Conservation (phyloP, 2,797 vertebrate species). For the Phrynocephalus guinanensis region DNA sequence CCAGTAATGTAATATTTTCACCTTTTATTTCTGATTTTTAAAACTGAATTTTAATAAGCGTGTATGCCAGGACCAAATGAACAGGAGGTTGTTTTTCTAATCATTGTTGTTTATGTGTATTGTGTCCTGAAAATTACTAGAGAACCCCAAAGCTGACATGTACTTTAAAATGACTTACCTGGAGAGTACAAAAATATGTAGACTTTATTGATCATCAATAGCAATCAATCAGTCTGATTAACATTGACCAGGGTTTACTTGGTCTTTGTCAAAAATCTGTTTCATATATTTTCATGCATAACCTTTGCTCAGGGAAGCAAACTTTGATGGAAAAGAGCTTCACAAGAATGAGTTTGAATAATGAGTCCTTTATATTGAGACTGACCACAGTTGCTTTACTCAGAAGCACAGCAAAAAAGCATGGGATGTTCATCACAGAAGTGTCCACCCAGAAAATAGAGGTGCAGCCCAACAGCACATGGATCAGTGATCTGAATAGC, state of each 20-base stretch:
- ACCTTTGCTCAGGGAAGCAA: slow-evolving; percentile 15
- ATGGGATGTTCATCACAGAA: slow-evolving; percentile 27
- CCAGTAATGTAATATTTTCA: not conserved
- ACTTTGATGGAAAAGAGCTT: slow-evolving; percentile 6
- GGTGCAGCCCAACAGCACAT: not conserved
- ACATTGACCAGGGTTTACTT: not conserved
- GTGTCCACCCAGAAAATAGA: slow-evolving; percentile 38
- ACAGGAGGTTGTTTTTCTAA: not conserved
- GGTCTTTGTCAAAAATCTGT: too few relatives aligned
- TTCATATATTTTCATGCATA: too few relatives aligned
- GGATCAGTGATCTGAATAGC: slow-evolving; percentile 50
- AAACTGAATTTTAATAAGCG: not conserved
- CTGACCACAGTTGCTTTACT: not conserved
- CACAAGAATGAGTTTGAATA: not conserved
- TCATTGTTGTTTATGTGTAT: not conserved
- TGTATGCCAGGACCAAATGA: not conserved
- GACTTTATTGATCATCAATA: not conserved
- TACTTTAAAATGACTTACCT: not conserved
- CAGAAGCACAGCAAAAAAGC: slow-evolving; percentile 13
- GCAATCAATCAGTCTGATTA: not conserved
- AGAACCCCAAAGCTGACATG: not conserved
- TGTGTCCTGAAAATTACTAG: not conserved
- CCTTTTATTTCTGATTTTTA: not conserved
- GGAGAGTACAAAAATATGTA: not conserved
- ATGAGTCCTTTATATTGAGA: slow-evolving; percentile 20